Evolutionary conservation across 2,113 vertebrate species (phyloP).

Genomic region (Carassius gibelio): DNA sequence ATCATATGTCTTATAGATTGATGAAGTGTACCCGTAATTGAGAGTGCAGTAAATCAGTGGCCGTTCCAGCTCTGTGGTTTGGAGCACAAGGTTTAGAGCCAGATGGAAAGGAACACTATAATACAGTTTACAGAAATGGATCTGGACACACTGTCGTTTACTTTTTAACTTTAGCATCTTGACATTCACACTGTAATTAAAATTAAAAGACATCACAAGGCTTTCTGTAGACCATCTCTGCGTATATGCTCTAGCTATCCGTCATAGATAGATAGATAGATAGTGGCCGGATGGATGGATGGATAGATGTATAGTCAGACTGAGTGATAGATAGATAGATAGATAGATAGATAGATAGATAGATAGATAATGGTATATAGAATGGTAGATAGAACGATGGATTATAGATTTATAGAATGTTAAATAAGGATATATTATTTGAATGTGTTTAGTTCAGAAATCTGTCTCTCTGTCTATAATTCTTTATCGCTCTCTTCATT

Average conservation of each 20-base stretch:
- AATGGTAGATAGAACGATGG: too few relatives aligned
- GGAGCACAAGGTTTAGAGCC: constrained; percentile 1
- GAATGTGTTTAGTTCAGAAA: too few relatives aligned
- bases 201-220: background rate
- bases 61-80: constrained; percentile 44
- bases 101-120: background rate
- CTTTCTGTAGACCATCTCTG: background rate
- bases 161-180: constrained; percentile 4
- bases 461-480: background rate
- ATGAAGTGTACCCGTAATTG: constrained; percentile 17
- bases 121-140: constrained; percentile 1
- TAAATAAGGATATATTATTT: too few relatives aligned
- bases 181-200: constrained; percentile 8
- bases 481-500: background rate
- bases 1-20: constrained; percentile 1
- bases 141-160: background rate
- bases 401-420: too few relatives aligned
- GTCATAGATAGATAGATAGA: background rate
- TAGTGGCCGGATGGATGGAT: too few relatives aligned
- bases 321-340: too few relatives aligned
- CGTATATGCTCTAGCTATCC: background rate
- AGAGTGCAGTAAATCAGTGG: constrained; percentile 17
- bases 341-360: too few relatives aligned
- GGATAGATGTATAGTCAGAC: too few relatives aligned
- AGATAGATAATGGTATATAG: too few relatives aligned